Conservation (phyloP, 2,797 vertebrate genomes). For the Sebastes cheni region DNA sequence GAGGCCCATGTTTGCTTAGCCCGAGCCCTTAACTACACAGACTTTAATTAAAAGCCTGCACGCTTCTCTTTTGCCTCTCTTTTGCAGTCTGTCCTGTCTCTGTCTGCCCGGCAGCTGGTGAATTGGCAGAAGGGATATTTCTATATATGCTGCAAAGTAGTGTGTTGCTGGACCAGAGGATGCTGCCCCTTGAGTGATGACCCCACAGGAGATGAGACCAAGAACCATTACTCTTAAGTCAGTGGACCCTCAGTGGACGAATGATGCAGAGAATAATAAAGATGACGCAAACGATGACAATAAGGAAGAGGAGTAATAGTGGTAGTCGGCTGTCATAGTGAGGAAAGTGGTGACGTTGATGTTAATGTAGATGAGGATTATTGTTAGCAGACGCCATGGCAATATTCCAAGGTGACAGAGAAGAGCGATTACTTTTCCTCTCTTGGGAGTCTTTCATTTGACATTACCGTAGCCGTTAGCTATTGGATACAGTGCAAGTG, state of each 20-base stretch:
- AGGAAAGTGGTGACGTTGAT: slow-evolving; percentile 5
- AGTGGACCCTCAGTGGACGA: not conserved
- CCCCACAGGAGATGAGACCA: not conserved
- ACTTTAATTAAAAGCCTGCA: slow-evolving; percentile 78
- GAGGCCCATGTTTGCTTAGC: slow-evolving; percentile 77
- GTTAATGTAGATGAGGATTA: slow-evolving; percentile 20
- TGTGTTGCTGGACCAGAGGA: not conserved
- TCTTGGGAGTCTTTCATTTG: slow-evolving; percentile 59
- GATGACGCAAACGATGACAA: not conserved
- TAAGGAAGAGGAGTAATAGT: not conserved
- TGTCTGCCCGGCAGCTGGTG: slow-evolving; percentile 54
- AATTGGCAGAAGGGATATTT: slow-evolving; percentile 20
- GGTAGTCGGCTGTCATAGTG: not conserved
- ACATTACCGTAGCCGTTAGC: slow-evolving; percentile 34
- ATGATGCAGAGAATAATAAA: not conserved
- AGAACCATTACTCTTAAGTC: not conserved
- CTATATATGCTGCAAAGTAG: slow-evolving; percentile 12
- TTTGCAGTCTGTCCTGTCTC: slow-evolving; percentile 8
- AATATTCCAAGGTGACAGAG: slow-evolving; percentile 37
- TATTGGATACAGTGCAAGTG: slow-evolving; percentile 35
- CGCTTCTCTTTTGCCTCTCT: slow-evolving; percentile 42
- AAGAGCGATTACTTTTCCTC: slow-evolving; percentile 36
- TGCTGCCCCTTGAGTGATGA: not conserved
- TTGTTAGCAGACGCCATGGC: slow-evolving; percentile 25
- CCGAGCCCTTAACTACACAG: slow-evolving; percentile 69